These are phyloP conservation scores for Serilophus lunatus DNA, from an alignment of 2,113 vertebrate genomes.

Conservation along the genomic window DNA sequence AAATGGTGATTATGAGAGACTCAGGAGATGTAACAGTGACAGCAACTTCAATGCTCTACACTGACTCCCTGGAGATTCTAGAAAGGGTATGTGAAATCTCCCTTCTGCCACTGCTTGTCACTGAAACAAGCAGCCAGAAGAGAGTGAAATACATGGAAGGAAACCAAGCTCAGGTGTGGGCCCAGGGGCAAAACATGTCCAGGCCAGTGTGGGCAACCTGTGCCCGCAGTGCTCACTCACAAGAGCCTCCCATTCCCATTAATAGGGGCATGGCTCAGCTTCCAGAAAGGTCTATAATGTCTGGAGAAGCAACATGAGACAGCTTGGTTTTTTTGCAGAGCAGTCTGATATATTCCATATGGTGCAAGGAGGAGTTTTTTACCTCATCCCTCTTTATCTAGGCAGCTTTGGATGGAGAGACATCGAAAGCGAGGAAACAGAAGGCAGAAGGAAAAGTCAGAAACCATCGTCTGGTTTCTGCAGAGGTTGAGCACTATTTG, in stretches of 20 bases:
- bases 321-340: not conserved
- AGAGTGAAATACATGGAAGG: not conserved
- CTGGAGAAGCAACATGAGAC: not conserved
- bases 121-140: not conserved
- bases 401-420: not conserved
- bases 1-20: not conserved
- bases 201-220: not conserved
- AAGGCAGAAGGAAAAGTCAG: conserved; percentile 58
- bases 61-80: not conserved
- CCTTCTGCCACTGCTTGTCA: not conserved
- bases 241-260: not conserved
- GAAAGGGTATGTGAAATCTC: not conserved
- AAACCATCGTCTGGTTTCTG: conserved; percentile 55
- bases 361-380: not conserved
- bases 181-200: not conserved
- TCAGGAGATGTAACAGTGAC: not conserved
- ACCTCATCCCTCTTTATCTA: not conserved
- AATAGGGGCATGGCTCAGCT: not conserved
- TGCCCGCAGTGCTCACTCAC: rapidly evolving
- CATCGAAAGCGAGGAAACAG: not conserved
- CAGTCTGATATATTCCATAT: not conserved
- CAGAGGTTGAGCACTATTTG: conserved; percentile 59
- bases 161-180: not conserved
- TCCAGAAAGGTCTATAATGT: not conserved
- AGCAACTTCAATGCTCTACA: not conserved